Base-by-base conservation (phyloP, 2,888 invertebrate genomes). In the Geophilus truncorum region DNA sequence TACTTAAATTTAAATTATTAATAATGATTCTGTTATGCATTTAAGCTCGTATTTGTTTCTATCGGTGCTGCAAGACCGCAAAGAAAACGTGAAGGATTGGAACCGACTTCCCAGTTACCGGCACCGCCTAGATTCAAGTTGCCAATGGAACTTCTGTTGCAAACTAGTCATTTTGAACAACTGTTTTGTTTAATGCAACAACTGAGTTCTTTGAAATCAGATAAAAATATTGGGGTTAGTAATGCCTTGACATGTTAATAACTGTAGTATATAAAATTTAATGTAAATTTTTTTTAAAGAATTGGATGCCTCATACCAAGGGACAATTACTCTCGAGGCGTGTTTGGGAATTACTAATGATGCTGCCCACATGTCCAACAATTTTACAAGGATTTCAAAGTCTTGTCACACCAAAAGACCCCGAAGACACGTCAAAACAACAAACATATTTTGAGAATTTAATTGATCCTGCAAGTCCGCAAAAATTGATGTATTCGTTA, bases 301-400 rank as follows among this genome's bases (percentile, higher is more conserved):
- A 91, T 82, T 90, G 90, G 36, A 89, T 92, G 82, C 92, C 94
- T 0, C 94, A 95, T 84, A 94, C 94, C 0, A 95, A 94, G 88
- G 95, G 96, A 0, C 95, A 96, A 86, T 91, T 95, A 0, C 87
- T 97, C 78, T 97, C 97, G 0, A 90, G 97, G 34, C 91, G 96
- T 70, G 96, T 97, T 0, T 97, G 97, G 97, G 97, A 97, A 85
- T 94, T 97, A 79, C 89, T 97, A 28, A 96, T 95, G 86, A 91
- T 97, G 82, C 89, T 97, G 79, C 97, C 97, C 0, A 94, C 97
- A 0, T 96, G 94, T 88, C 95, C 96, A 0, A 92, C 92, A 3
- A 90, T 96, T 62, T 88, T 96, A 62, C 92, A 93, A 85, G 94
- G 93, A 3, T 96, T 97, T 86, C 93, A 93, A 86, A 92, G 92